Conservation (phyloP, 2,888 invertebrate genomes). For the Eupithecia centaureata region DNA sequence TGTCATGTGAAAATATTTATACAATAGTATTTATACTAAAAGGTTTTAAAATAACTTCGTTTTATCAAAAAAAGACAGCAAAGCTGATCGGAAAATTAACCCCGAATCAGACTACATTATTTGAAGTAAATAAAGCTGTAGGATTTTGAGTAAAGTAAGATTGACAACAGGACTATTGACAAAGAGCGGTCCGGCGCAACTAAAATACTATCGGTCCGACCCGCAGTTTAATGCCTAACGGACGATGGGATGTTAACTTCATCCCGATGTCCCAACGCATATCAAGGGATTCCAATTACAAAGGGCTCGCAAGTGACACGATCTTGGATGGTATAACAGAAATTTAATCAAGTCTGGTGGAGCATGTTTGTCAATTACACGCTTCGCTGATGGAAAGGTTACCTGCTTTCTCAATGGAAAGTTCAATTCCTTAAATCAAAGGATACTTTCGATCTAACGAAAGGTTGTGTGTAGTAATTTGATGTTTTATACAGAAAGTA, state of each 20-base stretch:
- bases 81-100: background rate
- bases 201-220: background rate
- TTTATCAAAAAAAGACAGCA: background rate
- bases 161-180: background rate
- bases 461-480: background rate
- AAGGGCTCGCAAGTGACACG: slow-evolving; percentile 37
- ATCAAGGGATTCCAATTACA: slow-evolving; percentile 38
- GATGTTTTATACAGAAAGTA: no score
- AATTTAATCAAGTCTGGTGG: slow-evolving; percentile 41
- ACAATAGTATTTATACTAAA: background rate
- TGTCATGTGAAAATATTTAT: background rate
- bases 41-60: no score
- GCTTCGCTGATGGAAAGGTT: slow-evolving; percentile 29
- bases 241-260: slow-evolving; percentile 7
- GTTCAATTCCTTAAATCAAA: slow-evolving; percentile 9
- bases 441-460: no score
- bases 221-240: slow-evolving; percentile 3
- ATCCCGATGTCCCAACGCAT: slow-evolving; percentile 19
- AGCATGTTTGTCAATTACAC: slow-evolving; percentile 40
- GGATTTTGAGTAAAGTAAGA: slow-evolving; percentile 2
- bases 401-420: slow-evolving; percentile 13
- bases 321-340: slow-evolving; percentile 37
- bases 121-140: background rate
- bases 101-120: background rate
- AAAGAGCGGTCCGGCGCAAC: background rate